These are phyloP conservation scores for Entomyzon cyanotis DNA, from an alignment of 2,113 vertebrate genomes.

Conservation along the genomic window DNA sequence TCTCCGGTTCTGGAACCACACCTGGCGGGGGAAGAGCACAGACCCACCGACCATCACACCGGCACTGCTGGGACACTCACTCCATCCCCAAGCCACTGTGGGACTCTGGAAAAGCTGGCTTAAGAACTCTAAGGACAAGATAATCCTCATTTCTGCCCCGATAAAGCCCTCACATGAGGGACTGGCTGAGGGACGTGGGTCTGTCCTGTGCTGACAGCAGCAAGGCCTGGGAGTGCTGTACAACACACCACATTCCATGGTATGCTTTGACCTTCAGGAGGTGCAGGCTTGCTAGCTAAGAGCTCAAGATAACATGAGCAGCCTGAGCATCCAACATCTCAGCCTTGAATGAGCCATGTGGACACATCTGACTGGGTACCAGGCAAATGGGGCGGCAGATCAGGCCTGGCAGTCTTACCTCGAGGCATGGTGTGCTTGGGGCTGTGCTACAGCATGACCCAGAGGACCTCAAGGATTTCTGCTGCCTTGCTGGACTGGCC, in stretches of 20 bases:
- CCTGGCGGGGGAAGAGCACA: constrained; percentile 69
- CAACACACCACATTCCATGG: background rate
- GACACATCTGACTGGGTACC: background rate
- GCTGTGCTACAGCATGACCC: background rate
- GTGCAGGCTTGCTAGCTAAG: background rate
- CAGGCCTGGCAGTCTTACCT: background rate
- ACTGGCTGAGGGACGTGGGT: background rate
- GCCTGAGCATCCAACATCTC: background rate
- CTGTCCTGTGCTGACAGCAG: background rate
- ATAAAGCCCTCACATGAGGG: rapidly evolving
- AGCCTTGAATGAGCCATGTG: rapidly evolving
- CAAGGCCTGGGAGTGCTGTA: background rate
- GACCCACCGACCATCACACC: background rate
- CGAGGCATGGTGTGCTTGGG: rapidly evolving
- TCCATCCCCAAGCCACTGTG: background rate
- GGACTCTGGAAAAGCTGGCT: background rate
- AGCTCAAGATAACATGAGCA: background rate
- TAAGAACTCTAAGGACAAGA: background rate
- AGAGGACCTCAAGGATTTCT: background rate
- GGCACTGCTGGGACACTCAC: background rate
- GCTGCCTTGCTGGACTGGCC: background rate
- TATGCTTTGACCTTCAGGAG: background rate
- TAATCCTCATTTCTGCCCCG: background rate
- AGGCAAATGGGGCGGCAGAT: background rate
- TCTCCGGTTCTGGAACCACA: constrained; percentile 98